A percentile compares a stretch with the other conserved stretches of the same genome.
Evolutionary conservation across 1,140 invertebrate genomes (phyloP).

Genomic region (Anastrepha obliqua): DNA sequence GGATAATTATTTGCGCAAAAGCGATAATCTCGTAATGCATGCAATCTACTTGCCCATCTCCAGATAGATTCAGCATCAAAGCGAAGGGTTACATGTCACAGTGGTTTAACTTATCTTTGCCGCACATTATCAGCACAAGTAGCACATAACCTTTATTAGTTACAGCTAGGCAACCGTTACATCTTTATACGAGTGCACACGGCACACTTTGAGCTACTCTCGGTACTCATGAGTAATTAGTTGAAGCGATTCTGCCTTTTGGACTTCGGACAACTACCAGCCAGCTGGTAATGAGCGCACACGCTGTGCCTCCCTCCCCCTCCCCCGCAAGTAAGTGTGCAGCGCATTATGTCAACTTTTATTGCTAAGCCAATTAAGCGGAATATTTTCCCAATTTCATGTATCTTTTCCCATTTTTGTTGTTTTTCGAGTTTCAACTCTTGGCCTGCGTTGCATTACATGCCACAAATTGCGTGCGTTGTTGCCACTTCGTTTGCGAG

Average conservation of each 20-base stretch:
- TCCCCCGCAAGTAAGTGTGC: neutral
- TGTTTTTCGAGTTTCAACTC: slow-evolving; percentile 3
- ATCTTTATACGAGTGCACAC: neutral
- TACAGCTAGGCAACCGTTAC: neutral
- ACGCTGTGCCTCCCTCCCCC: neutral
- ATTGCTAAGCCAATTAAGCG: slow-evolving; percentile 50
- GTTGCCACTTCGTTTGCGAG: neutral
- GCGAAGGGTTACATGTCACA: slow-evolving; percentile 15
- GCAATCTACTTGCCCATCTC: neutral
- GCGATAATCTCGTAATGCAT: neutral
- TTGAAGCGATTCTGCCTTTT: slow-evolving; percentile 13
- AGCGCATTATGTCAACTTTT: slow-evolving; percentile 44
- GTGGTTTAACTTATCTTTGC: neutral
- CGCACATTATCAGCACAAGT: neutral
- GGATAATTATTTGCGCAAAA: too few species aligned
- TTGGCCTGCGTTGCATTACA: neutral
- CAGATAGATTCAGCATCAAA: neutral
- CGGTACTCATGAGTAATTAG: slow-evolving; percentile 25
- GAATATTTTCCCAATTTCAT: slow-evolving; percentile 39
- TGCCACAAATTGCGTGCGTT: slow-evolving; percentile 40
- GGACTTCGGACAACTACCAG: neutral
- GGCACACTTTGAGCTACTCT: neutral
- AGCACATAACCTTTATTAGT: neutral
- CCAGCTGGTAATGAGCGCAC: neutral
- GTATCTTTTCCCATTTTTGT: neutral